A percentile compares a stretch with the other conserved stretches of the same genome.
Conservation (phyloP, 23 tunicate genomes). For the Diplosoma virens region DNA sequence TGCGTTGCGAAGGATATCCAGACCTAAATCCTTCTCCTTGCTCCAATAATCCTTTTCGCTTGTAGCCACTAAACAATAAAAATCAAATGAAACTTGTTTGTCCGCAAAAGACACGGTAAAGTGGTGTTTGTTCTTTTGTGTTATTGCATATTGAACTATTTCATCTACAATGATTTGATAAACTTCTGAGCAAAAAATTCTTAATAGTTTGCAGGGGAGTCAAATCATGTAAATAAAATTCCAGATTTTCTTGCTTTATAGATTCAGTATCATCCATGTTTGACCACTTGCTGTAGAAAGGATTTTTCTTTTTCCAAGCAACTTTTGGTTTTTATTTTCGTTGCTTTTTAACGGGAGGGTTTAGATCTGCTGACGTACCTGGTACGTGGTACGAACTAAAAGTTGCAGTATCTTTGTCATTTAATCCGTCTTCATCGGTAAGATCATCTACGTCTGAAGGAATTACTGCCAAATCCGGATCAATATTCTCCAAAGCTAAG, state of each 20-base stretch:
- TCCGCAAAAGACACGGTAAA: neutral
- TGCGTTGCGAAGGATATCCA: neutral
- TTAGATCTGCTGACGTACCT: neutral
- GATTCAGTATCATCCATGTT: neutral
- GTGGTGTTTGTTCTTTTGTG: neutral
- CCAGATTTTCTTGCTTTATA: neutral
- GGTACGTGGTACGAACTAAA: neutral
- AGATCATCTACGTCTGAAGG: neutral
- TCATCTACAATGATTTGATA: no score
- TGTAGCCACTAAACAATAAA: neutral
- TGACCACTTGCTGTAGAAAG: neutral
- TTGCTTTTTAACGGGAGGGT: neutral
- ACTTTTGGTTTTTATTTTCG: neutral
- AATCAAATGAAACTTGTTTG: neutral
- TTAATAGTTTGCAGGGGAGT: neutral
- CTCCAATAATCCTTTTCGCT: neutral
- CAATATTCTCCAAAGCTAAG: neutral
- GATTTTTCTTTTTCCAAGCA: neutral
- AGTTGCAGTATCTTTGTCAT: neutral
- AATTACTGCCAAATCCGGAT: neutral
- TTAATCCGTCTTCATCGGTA: neutral
- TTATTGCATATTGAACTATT: neutral
- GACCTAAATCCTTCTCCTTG: no score
- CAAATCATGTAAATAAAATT: neutral
- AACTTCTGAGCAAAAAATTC: neutral